phyloP scores from a whole-genome alignment of 2,888 invertebrate genomes.

The Archips xylosteana region DNA sequence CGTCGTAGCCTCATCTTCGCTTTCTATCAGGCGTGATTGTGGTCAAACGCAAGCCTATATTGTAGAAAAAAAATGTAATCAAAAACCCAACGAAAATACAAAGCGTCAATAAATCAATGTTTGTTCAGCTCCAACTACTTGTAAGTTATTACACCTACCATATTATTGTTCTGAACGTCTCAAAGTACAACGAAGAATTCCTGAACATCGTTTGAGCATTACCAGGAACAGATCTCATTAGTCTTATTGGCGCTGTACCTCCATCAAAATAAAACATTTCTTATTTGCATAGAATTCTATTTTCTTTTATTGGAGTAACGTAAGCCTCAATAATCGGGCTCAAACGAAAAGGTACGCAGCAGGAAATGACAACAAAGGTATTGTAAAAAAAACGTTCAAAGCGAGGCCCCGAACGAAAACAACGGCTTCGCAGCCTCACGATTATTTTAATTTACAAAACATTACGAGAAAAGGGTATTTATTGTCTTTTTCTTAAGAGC shows the following conservation, averaged over 20 bases:
- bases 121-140: too few species aligned
- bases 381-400: conserved; percentile 37
- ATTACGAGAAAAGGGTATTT: conserved; percentile 39
- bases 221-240: conserved; percentile 14
- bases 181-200: not conserved
- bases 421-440: conserved; percentile 14
- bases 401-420: conserved; percentile 23
- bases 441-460: conserved; percentile 36
- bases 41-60: too few species aligned
- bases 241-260: conserved; percentile 20
- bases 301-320: conserved; percentile 28
- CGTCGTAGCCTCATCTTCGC: too few species aligned
- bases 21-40: too few species aligned
- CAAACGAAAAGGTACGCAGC: conserved; percentile 32
- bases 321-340: conserved; percentile 34
- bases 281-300: conserved; percentile 32
- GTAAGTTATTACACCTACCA: too few species aligned
- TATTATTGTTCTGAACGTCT: not conserved
- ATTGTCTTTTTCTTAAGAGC: conserved; percentile 34
- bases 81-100: too few species aligned
- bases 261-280: conserved; percentile 19
- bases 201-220: not conserved
- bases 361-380: conserved; percentile 38
- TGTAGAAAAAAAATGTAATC: too few species aligned
- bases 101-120: too few species aligned